These are phyloP conservation scores for Ichneumon xanthorius DNA, from an alignment of 2,888 invertebrate genomes.

Conservation along the genomic window DNA sequence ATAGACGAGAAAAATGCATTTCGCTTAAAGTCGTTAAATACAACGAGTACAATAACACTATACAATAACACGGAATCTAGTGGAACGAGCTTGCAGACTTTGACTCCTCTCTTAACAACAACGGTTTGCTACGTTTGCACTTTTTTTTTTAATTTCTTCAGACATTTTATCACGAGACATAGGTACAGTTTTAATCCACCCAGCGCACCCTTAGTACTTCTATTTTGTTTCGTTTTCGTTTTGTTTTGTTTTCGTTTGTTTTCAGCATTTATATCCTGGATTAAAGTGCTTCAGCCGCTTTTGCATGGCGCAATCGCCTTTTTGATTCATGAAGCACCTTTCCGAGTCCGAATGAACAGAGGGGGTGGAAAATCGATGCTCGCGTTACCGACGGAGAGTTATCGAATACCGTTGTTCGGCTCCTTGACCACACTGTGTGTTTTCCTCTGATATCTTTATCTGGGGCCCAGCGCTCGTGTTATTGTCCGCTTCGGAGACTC, in stretches of 20 bases:
- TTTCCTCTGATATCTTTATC: conserved; percentile 19
- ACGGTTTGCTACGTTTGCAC: conserved; percentile 58
- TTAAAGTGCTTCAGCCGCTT: conserved; percentile 48
- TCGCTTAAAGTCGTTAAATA: conserved; percentile 69
- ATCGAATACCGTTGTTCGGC: background rate
- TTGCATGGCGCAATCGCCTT: conserved; percentile 9
- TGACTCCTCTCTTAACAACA: conserved; percentile 70
- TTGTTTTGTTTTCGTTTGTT: conserved; percentile 51
- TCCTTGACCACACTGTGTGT: conserved; percentile 2
- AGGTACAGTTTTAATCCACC: conserved; percentile 67
- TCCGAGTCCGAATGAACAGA: background rate
- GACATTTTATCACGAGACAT: conserved; percentile 72
- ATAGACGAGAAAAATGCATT: conserved; percentile 67
- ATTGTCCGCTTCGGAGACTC: conserved; percentile 55
- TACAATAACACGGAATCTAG: conserved; percentile 73
- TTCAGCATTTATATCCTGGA: conserved; percentile 55
- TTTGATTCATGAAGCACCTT: background rate
- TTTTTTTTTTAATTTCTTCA: conserved; percentile 55
- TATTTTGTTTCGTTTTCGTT: conserved; percentile 21
- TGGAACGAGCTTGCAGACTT: conserved; percentile 70
- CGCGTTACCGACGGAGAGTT: conserved; percentile 16
- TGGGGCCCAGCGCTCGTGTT: conserved; percentile 30
- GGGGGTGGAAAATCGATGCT: conserved; percentile 37
- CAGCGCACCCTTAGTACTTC: conserved; percentile 33
- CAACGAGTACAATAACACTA: conserved; percentile 73